Evolutionary conservation across 2,797 vertebrate genomes (phyloP).

Genomic region (Antennarius maculatus): DNA sequence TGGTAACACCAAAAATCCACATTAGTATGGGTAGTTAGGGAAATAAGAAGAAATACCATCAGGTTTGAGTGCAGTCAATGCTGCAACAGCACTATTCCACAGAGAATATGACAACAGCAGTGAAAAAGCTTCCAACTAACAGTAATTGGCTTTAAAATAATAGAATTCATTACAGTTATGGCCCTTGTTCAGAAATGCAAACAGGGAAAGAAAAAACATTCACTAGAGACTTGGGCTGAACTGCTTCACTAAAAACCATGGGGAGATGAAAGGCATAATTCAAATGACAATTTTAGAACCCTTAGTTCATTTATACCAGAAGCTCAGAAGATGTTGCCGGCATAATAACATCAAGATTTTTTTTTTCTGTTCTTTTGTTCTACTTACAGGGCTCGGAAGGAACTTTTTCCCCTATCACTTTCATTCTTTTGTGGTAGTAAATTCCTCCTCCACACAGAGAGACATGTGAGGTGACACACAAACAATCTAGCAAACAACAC

Average conservation of each 20-base stretch:
- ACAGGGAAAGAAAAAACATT: conserved; percentile 75
- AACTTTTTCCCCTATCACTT: conserved; percentile 75
- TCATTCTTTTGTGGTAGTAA: conserved; percentile 73
- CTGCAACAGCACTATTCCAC: conserved; percentile 72
- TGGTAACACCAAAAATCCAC: conserved; percentile 51
- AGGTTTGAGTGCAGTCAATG: conserved; percentile 74
- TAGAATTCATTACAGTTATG: conserved; percentile 85
- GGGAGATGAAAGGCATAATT: conserved; percentile 86
- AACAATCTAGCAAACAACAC: conserved; percentile 76
- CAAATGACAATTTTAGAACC: conserved; percentile 86
- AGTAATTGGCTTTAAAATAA: conserved; percentile 87
- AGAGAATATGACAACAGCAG: conserved; percentile 72
- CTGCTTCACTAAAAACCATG: conserved; percentile 81
- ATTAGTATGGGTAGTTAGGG: conserved; percentile 71
- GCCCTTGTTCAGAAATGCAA: conserved; percentile 84
- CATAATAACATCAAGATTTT: conserved; percentile 78
- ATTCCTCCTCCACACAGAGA: conserved; percentile 71
- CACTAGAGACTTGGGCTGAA: conserved; percentile 78
- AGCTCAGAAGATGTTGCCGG: conserved; percentile 74
- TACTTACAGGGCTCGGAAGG: conserved; percentile 68
- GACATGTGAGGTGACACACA: conserved; percentile 74
- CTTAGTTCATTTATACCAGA: conserved; percentile 83
- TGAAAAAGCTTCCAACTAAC: conserved; percentile 78
- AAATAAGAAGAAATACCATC: conserved; percentile 70
- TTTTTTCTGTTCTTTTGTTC: conserved; percentile 74